Conservation (phyloP, 2,113 vertebrate species). For the Cathartes aura region DNA sequence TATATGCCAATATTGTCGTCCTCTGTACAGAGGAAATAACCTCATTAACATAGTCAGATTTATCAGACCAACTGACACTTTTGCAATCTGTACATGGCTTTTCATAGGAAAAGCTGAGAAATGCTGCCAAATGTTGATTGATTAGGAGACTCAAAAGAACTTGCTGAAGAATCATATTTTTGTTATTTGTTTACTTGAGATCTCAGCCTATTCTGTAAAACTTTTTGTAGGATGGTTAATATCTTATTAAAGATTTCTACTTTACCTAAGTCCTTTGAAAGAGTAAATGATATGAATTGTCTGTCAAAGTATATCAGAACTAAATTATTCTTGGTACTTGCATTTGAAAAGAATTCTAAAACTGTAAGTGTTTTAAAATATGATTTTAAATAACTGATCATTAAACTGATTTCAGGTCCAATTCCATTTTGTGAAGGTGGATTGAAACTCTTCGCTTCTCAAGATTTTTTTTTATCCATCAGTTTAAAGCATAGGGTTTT, state of each 20-base stretch:
- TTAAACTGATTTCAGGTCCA: not conserved
- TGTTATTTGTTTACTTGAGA: not conserved
- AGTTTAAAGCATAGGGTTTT: not conserved
- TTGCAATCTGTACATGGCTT: not conserved
- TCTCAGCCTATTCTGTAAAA: not conserved
- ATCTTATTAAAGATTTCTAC: not conserved
- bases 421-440: not conserved
- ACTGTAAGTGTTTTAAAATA: not conserved
- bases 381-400: not conserved
- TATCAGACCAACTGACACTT: not conserved
- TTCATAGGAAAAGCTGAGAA: slow-evolving; percentile 21
- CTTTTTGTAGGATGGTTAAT: not conserved
- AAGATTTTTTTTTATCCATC: not conserved
- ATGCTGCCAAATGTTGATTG: slow-evolving; percentile 20
- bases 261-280: not conserved
- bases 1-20: not conserved
- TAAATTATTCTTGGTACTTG: not conserved
- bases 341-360: not conserved
- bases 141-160: not conserved
- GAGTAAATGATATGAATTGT: not conserved
- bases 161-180: slow-evolving; percentile 15
- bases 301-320: not conserved
- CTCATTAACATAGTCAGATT: slow-evolving; percentile 13
- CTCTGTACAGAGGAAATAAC: slow-evolving; percentile 30
- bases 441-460: not conserved